Conservation (phyloP, 2,888 invertebrate genomes). For the Acanthosepion lycidas region DNA sequence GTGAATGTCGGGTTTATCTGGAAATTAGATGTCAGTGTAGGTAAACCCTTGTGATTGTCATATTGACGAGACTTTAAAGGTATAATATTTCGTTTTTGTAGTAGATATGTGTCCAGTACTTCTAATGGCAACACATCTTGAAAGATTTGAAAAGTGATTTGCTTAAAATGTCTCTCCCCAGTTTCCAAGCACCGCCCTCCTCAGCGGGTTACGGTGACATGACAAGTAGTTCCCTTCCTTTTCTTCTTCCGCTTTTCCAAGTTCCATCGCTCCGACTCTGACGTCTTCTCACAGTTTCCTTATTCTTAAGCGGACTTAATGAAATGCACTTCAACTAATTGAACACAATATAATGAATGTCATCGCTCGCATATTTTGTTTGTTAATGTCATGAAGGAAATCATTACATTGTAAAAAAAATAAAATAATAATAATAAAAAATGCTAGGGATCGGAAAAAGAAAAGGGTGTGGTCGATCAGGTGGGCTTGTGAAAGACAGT, state of each 20-base stretch:
- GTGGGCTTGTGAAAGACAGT: too few species aligned
- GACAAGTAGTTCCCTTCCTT: not conserved
- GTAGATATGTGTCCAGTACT: too few species aligned
- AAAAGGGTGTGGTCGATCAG: too few species aligned
- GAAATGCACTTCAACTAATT: constrained; percentile 33
- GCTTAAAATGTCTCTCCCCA: not conserved
- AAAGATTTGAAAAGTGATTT: not conserved
- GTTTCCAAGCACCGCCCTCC: not conserved
- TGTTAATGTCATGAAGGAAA: constrained; percentile 15
- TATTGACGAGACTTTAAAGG: too few species aligned
- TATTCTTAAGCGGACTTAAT: not conserved
- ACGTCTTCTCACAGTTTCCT: not conserved
- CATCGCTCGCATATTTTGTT: not conserved
- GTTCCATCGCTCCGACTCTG: not conserved
- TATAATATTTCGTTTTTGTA: too few species aligned
- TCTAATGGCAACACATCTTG: not conserved
- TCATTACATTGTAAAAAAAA: not conserved
- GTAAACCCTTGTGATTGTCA: too few species aligned
- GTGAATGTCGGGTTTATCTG: too few species aligned
- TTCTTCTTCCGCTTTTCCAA: not conserved
- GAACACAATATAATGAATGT: constrained; percentile 14
- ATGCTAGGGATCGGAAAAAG: too few species aligned
- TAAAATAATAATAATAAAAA: too few species aligned
- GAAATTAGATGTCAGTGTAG: too few species aligned
- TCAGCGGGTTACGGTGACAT: not conserved